Conservation (phyloP, 2,113 vertebrate genomes). For the Eupsittula cactorum region DNA sequence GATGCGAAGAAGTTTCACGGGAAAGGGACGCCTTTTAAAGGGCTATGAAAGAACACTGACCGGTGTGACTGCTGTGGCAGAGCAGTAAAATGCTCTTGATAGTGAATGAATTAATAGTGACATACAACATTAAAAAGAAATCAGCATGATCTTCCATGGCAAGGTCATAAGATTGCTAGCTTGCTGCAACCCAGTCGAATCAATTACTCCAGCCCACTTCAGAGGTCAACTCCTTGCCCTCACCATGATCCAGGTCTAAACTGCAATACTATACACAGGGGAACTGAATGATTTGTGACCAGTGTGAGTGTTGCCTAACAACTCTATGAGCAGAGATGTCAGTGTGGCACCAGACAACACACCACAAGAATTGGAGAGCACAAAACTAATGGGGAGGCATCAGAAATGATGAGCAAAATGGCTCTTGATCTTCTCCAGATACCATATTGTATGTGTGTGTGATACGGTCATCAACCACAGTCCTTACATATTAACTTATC, state of each 20-base stretch:
- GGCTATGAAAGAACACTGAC: background rate
- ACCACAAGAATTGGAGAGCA: background rate
- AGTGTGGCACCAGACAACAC: background rate
- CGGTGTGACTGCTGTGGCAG: background rate
- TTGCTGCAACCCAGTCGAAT: background rate
- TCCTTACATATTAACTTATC: background rate
- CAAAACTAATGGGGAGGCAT: background rate
- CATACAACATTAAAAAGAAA: background rate
- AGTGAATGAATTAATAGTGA: background rate
- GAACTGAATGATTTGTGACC: background rate
- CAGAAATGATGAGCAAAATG: background rate
- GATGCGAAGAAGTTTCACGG: background rate
- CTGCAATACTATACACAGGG: accelerated
- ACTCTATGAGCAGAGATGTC: accelerated
- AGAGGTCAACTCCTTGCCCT: background rate
- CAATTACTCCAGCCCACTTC: background rate
- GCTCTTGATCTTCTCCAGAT: background rate
- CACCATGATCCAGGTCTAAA: background rate
- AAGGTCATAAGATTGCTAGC: background rate
- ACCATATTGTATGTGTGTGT: accelerated
- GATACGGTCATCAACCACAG: background rate
- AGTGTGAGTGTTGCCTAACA: accelerated
- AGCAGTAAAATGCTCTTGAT: background rate
- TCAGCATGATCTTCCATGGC: background rate
- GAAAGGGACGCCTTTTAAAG: background rate